These are phyloP conservation scores for Lordiphosa collinella DNA, from an alignment of 1,140 invertebrate genomes.

Conservation along the genomic window DNA sequence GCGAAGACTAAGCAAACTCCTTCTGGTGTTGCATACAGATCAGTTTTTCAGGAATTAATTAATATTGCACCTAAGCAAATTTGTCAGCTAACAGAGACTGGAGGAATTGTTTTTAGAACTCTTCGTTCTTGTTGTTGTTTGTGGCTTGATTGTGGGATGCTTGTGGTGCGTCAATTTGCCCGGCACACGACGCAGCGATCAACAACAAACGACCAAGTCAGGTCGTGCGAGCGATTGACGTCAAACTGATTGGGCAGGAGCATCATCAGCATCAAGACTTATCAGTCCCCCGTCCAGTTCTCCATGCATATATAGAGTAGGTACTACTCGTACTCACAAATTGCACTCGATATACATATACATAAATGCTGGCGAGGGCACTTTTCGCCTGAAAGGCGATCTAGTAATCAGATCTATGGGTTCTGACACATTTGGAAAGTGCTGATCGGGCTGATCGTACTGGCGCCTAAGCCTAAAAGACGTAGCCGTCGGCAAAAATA, in stretches of 20 bases:
- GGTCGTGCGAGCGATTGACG: slow-evolving; percentile 66
- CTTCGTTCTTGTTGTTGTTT: not conserved
- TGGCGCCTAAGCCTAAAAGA: slow-evolving; percentile 49
- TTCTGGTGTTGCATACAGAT: slow-evolving; percentile 34
- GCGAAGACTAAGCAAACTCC: slow-evolving; percentile 53
- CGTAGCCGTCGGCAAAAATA: slow-evolving; percentile 51
- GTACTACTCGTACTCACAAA: too few species aligned
- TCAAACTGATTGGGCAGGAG: slow-evolving; percentile 48
- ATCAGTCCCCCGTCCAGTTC: not conserved
- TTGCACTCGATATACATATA: not conserved
- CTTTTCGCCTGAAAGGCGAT: slow-evolving; percentile 14
- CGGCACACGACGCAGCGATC: slow-evolving; percentile 44
- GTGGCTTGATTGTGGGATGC: slow-evolving; percentile 27
- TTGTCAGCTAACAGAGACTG: slow-evolving; percentile 59
- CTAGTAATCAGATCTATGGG: slow-evolving; percentile 45
- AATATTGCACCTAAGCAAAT: slow-evolving; percentile 79
- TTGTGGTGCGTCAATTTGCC: slow-evolving; percentile 71
- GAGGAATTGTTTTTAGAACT: slow-evolving; percentile 5
- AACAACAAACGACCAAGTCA: slow-evolving; percentile 43
- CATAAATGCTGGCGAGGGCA: slow-evolving; percentile 10
- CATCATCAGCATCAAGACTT: slow-evolving; percentile 5
- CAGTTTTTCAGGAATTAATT: slow-evolving; percentile 67
- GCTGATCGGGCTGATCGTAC: slow-evolving; percentile 3
- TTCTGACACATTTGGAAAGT: slow-evolving; percentile 30
- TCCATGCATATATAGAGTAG: not conserved